Conservation (phyloP, 2,888 invertebrate species). For the Gymnoscelis rufifasciata region DNA sequence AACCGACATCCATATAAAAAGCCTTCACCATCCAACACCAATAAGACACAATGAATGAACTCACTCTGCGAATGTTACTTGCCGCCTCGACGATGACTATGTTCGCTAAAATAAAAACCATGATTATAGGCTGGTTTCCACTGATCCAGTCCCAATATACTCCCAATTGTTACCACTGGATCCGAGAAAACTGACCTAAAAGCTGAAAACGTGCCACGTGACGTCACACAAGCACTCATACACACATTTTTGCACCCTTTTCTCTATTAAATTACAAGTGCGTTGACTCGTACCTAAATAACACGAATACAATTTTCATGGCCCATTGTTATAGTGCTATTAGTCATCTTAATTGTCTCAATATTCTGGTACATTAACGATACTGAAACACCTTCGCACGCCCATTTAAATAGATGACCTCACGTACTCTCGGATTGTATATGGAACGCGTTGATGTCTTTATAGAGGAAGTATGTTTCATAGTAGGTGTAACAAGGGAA, state of each 20-base stretch:
- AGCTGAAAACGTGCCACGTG: constrained; percentile 36
- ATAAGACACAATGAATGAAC: constrained; percentile 73
- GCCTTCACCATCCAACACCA: constrained; percentile 63
- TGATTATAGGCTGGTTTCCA: constrained; percentile 44
- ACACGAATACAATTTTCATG: too few relatives aligned
- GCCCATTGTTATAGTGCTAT: too few relatives aligned
- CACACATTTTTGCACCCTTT: constrained; percentile 45
- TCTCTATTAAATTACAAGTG: too few relatives aligned
- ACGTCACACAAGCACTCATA: constrained; percentile 37
- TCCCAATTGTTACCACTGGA: background rate
- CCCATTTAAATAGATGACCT: constrained; percentile 44
- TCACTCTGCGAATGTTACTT: constrained; percentile 64
- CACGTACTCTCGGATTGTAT: constrained; percentile 39
- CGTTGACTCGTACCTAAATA: too few relatives aligned
- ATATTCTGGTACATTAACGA: too few relatives aligned
- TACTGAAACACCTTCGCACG: constrained; percentile 14
- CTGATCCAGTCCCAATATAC: background rate
- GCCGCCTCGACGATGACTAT: constrained; percentile 49
- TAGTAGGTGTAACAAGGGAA: constrained; percentile 15
- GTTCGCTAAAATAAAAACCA: constrained; percentile 65
- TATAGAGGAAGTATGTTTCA: constrained; percentile 34
- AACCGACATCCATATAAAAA: constrained; percentile 22
- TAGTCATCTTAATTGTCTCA: too few relatives aligned
- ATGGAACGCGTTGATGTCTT: constrained; percentile 64
- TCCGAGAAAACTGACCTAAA: background rate